phyloP scores from a whole-genome alignment of 2,113 vertebrate genomes.

The Pteropus alecto region DNA sequence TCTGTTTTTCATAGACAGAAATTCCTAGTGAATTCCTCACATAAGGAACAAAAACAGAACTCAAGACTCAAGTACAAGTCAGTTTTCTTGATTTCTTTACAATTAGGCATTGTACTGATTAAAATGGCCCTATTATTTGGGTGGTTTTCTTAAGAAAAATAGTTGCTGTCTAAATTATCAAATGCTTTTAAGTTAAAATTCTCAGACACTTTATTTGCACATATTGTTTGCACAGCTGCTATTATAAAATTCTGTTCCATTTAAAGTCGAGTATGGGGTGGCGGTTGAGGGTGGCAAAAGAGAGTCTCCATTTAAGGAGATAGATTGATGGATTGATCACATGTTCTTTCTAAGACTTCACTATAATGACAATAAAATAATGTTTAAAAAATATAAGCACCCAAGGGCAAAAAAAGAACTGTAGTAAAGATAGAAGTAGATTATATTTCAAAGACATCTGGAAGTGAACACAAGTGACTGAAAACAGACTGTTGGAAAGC shows the following conservation, averaged over 20 bases:
- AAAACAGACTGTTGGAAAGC: not conserved
- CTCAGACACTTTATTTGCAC: not conserved
- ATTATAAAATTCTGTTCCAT: not conserved
- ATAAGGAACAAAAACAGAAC: not conserved
- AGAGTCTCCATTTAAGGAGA: not conserved
- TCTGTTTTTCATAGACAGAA: not conserved
- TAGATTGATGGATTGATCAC: not conserved
- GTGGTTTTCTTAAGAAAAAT: slow-evolving; percentile 1
- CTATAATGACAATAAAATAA: not conserved
- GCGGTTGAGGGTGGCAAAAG: not conserved
- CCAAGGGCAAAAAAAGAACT: not conserved
- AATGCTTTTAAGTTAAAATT: slow-evolving; percentile 16
- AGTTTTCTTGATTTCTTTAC: not conserved
- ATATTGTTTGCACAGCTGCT: slow-evolving; percentile 43
- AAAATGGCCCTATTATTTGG: not conserved
- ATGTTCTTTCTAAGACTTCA: not conserved
- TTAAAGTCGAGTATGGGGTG: not conserved
- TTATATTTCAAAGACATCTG: not conserved
- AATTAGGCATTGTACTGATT: not conserved
- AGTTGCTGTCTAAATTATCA: slow-evolving; percentile 17
- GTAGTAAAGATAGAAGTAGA: not conserved
- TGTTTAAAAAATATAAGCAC: not conserved
- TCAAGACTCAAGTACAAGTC: not conserved
- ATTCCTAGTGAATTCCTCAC: not conserved
- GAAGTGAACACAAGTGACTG: not conserved